Evolutionary conservation across 2,888 invertebrate species (phyloP).

Genomic region (Imbricaverruca yamaguchii): DNA sequence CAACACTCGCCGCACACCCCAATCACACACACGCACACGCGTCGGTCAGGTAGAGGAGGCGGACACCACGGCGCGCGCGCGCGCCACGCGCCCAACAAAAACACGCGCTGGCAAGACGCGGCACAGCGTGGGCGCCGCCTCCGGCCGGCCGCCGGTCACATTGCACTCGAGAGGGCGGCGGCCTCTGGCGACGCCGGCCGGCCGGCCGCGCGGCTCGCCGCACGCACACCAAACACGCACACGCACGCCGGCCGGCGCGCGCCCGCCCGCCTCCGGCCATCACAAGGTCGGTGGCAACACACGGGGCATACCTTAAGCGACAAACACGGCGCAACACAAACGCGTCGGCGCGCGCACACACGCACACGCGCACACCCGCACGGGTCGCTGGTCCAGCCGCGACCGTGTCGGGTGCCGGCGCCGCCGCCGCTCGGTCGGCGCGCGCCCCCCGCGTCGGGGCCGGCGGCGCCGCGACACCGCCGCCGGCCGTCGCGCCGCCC

Average conservation of each 20-base stretch:
- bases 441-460: too few species aligned
- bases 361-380: background rate
- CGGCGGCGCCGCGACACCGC: too few species aligned
- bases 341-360: background rate
- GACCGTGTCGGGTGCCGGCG: background rate
- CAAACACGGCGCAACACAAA: background rate
- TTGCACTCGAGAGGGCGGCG: background rate
- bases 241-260: background rate
- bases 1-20: too few species aligned
- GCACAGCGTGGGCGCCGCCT: too few species aligned
- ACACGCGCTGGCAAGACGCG: too few species aligned
- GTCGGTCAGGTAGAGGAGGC: too few species aligned
- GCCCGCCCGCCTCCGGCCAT: background rate
- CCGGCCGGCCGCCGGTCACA: background rate
- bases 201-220: too few species aligned
- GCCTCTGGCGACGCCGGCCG: background rate
- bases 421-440: background rate
- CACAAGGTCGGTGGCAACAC: background rate
- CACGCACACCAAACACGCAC: background rate
- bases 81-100: too few species aligned
- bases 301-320: constrained; percentile 12
- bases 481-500: too few species aligned
- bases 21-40: too few species aligned
- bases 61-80: too few species aligned
- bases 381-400: background rate